phyloP scores from a whole-genome alignment of 2,797 vertebrate genomes.

The Schizothorax lantsangensis region DNA sequence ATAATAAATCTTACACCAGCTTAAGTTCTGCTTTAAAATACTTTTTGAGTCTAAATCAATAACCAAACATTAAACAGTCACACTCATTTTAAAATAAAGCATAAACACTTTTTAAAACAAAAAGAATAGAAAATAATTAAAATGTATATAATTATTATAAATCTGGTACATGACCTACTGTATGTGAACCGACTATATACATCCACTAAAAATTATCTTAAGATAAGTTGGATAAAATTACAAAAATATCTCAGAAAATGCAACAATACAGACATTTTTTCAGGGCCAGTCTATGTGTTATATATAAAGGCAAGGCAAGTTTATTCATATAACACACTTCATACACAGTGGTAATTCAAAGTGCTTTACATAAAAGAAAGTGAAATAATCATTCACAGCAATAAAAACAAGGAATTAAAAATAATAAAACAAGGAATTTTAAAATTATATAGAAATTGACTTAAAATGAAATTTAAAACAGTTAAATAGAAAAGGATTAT shows the following conservation, averaged over 20 bases:
- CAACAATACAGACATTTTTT: not conserved
- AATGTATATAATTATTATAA: not conserved
- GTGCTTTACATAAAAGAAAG: too few relatives aligned
- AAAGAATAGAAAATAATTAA: not conserved
- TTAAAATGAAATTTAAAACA: too few relatives aligned
- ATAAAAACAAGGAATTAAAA: too few relatives aligned
- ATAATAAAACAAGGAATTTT: too few relatives aligned
- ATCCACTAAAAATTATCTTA: not conserved
- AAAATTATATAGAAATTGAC: too few relatives aligned
- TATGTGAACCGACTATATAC: not conserved
- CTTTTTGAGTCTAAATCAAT: not conserved
- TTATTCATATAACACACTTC: too few relatives aligned
- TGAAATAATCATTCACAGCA: too few relatives aligned
- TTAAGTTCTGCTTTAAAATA: too few relatives aligned
- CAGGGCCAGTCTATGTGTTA: slow-evolving; percentile 2
- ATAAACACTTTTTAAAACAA: not conserved
- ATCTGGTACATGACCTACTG: not conserved
- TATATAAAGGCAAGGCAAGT: not conserved
- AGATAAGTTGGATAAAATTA: not conserved
- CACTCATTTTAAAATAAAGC: not conserved
- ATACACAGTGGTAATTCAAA: too few relatives aligned
- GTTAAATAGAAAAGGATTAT: too few relatives aligned
- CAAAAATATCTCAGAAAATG: not conserved
- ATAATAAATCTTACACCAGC: not conserved
- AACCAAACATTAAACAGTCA: not conserved